Conservation (phyloP, 2,888 invertebrate genomes). For the Petrolisthes cinctipes region DNA sequence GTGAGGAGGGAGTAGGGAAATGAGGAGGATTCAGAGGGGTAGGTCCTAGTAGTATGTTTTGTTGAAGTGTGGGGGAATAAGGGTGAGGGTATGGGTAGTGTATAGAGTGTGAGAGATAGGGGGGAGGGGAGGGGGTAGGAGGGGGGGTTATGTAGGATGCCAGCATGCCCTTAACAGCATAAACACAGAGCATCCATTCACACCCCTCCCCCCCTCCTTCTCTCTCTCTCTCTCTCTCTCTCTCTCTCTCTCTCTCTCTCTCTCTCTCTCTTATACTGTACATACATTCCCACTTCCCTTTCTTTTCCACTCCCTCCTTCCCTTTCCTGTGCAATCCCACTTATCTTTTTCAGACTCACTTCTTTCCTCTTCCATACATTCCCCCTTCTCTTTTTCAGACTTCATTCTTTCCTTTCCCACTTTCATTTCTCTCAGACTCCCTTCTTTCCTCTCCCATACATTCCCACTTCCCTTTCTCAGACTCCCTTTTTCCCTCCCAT, state of each 20-base stretch:
- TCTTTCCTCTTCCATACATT: not conserved
- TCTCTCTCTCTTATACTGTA: not conserved
- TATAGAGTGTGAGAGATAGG: not conserved
- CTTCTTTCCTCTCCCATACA: not conserved
- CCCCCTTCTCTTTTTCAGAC: not conserved
- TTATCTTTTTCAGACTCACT: not conserved
- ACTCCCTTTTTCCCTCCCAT: not conserved
- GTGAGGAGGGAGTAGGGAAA: too few relatives aligned
- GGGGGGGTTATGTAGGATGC: not conserved
- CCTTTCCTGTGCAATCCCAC: not conserved
- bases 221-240: not conserved
- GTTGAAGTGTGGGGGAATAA: too few relatives aligned
- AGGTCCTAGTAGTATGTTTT: too few relatives aligned
- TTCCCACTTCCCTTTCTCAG: not conserved
- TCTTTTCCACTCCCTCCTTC: not conserved
- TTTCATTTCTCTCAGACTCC: not conserved
- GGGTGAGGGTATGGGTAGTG: too few relatives aligned
- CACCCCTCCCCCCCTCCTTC: not conserved
- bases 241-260: constrained; percentile 1
- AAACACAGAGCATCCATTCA: constrained; percentile 12
- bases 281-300: not conserved
- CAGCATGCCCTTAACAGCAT: constrained; percentile 13
- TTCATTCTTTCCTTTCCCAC: not conserved
- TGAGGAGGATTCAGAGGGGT: too few relatives aligned
- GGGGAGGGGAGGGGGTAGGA: not conserved